Base-by-base conservation (phyloP, 2,797 vertebrate genomes). In the Lemur catta region DNA sequence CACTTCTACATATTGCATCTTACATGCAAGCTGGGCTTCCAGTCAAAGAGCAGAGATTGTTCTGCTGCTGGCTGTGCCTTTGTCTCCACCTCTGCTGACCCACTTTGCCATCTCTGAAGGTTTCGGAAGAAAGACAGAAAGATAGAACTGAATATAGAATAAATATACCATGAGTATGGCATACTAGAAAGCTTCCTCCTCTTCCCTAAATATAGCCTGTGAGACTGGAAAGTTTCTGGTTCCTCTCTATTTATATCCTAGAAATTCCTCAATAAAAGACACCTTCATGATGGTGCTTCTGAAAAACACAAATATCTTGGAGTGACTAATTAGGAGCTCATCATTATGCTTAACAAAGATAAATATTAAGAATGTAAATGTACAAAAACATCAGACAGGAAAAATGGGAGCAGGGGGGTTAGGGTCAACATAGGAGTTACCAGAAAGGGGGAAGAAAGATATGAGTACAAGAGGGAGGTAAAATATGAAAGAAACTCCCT, bases 301-400 rank as follows among this genome's bases (percentile, higher is more conserved):
- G 14, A 95, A 92, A 94, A 96, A 97, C 79, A 33, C 15, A 96
- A 92, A 95, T 33, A 81, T 12, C 18, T 84, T 92, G 50, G 74
- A 78, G 35, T 76, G 46, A 65, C 69, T 41, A 71, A 76, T 91
- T 35, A 95, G 48, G 50, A 86, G 7, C 14, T 93, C 65, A 71
- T 81, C 30, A 80, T 50, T 65, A 79, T 69, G 52, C 2, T 95
- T 15, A 88, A 86, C 24, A 93, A 87, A 94, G 71, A 75, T 65
- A 88, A 91, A 88, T 65, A 89, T 38, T 75, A 95, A 89, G 48
- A 78, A 79, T 92, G n/a, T 50, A 88, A 96, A 95, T 67, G 4
- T 71, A 33, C 35, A 86, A 96, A 86, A 91, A 87, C 38, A 94
- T 84, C 52, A 85, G 65, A 87, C 43, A 92, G 46, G 52, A 61